phyloP scores from a whole-genome alignment of 2,888 invertebrate genomes.

The Drosophila setosimentum region DNA sequence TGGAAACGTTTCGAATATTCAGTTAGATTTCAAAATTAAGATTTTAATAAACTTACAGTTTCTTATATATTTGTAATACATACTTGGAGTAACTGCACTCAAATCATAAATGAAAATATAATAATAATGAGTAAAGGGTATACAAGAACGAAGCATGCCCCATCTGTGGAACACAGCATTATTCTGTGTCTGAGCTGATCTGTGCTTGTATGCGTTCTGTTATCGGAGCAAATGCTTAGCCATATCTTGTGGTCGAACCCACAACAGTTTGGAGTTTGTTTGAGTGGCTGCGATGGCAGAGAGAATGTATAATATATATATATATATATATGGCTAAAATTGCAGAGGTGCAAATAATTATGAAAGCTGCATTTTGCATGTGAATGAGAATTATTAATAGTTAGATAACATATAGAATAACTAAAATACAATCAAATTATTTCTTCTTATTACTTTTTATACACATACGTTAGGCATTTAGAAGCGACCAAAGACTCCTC shows the following conservation, averaged over 20 bases:
- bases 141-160: neutral
- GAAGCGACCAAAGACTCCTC: neutral
- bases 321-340: neutral
- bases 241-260: conserved; percentile 60
- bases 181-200: conserved; percentile 1
- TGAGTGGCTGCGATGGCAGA: conserved; percentile 9
- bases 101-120: neutral
- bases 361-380: conserved; percentile 1
- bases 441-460: neutral
- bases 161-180: neutral
- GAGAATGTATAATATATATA: neutral
- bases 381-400: conserved; percentile 11
- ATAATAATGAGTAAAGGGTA: neutral
- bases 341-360: neutral
- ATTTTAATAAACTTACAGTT: neutral
- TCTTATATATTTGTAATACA: neutral
- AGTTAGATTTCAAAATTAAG: neutral
- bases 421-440: neutral
- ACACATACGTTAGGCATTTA: no score
- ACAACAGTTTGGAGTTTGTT: conserved; percentile 55
- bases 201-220: conserved; percentile 15
- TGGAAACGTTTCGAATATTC: neutral
- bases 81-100: neutral
- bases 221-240: conserved; percentile 60
- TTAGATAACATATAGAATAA: neutral